phyloP scores from a whole-genome alignment of 2,888 invertebrate genomes.

The Polymixis flavicincta region DNA sequence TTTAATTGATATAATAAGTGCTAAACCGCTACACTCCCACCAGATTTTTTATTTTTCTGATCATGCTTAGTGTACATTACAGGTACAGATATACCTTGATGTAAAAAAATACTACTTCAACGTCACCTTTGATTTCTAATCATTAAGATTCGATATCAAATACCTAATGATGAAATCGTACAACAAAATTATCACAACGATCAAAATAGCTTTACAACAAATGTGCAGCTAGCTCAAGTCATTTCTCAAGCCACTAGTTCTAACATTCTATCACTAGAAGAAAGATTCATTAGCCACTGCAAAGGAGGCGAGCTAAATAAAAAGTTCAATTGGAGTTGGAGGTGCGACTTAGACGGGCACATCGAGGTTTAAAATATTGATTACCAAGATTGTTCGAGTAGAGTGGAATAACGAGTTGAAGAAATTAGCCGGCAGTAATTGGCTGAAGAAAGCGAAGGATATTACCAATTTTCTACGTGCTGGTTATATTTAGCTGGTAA shows the following conservation, averaged over 20 bases:
- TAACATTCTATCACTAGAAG: conserved; percentile 29
- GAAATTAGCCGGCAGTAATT: conserved; percentile 62
- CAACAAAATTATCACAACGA: not conserved
- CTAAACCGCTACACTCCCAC: too few relatives aligned
- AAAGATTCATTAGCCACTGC: conserved; percentile 45
- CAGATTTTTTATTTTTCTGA: not conserved
- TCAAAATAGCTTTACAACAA: not conserved
- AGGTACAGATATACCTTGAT: not conserved
- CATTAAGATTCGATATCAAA: not conserved
- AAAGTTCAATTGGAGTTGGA: conserved; percentile 39
- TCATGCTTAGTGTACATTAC: not conserved
- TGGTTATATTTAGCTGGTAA: not conserved
- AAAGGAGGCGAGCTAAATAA: conserved; percentile 34
- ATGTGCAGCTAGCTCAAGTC: not conserved
- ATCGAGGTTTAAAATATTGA: conserved; percentile 59
- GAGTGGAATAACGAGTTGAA: conserved; percentile 50
- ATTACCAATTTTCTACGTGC: conserved; percentile 21
- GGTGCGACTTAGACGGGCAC: conserved; percentile 31
- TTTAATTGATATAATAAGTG: too few relatives aligned
- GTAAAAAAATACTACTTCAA: not conserved
- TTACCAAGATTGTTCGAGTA: conserved; percentile 43
- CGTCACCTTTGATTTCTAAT: not conserved
- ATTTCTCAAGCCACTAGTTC: conserved; percentile 16
- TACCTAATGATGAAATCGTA: not conserved
- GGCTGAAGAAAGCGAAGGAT: conserved; percentile 40